Conservation (phyloP, 2,113 vertebrate genomes). For the Psophia crepitans region DNA sequence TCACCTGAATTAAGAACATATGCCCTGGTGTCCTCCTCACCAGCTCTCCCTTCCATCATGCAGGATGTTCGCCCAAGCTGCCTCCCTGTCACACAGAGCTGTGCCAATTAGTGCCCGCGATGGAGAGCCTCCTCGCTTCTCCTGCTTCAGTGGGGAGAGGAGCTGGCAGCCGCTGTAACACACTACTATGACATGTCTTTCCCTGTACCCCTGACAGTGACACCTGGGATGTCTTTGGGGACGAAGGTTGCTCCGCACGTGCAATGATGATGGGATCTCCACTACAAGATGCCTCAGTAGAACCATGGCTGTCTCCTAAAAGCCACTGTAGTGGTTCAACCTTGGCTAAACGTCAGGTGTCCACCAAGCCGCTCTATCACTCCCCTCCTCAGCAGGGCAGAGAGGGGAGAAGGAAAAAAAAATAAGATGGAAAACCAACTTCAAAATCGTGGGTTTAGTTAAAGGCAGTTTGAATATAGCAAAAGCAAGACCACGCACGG, state of each 20-base stretch:
- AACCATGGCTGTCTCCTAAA: not conserved
- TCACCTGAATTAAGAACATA: not conserved
- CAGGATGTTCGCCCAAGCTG: accelerated
- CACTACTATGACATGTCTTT: accelerated
- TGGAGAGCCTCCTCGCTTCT: not conserved
- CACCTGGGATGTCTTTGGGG: not conserved
- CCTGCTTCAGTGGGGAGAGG: not conserved
- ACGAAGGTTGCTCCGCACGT: not conserved
- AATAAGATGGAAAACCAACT: too few species aligned
- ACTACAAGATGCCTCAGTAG: not conserved
- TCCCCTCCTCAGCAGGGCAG: too few species aligned
- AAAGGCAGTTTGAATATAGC: too few species aligned
- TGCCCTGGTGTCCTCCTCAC: accelerated
- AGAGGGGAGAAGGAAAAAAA: too few species aligned
- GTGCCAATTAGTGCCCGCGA: accelerated
- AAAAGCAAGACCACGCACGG: too few species aligned
- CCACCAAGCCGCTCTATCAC: too few species aligned
- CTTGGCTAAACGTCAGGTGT: too few species aligned
- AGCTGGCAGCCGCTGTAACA: not conserved
- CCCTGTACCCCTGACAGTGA: not conserved
- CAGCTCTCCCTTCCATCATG: not conserved
- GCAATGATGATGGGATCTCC: not conserved
- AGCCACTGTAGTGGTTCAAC: too few species aligned
- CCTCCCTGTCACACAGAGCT: not conserved
- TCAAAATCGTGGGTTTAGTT: too few species aligned